Evolutionary conservation across 2,113 vertebrate genomes (phyloP).

Genomic region (Limnothrissa miodon): DNA sequence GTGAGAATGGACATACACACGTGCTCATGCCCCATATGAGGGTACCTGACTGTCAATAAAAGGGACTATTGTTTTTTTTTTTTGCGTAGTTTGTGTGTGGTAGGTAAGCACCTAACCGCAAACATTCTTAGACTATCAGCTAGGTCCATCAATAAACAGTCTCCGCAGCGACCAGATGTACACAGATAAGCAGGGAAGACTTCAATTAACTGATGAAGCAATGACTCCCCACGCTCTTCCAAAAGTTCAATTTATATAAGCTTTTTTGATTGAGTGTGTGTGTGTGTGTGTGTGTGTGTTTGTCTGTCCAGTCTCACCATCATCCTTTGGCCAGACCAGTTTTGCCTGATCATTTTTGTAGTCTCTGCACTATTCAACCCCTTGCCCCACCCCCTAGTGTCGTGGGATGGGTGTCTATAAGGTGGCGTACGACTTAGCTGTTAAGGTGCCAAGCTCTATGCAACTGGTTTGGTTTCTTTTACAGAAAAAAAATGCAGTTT

Average conservation of each 20-base stretch:
- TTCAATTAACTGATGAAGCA: neutral
- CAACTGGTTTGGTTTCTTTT: no score
- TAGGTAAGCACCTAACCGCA: no score
- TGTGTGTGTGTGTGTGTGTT: neutral
- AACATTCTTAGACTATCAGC: neutral
- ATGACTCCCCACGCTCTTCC: neutral
- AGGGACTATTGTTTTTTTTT: neutral
- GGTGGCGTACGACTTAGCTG: no score
- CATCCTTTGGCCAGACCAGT: neutral
- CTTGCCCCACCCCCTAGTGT: no score
- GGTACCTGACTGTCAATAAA: neutral
- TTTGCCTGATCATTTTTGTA: neutral
- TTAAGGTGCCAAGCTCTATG: no score
- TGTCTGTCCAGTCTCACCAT: neutral
- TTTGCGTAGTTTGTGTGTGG: neutral
- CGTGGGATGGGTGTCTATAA: no score
- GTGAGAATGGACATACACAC: neutral
- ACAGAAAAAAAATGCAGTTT: no score
- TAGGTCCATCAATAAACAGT: neutral
- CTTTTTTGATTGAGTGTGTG: neutral
- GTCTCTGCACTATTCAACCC: neutral
- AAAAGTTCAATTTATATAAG: neutral
- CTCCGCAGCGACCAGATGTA: neutral
- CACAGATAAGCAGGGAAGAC: neutral
- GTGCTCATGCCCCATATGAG: neutral